A percentile compares a stretch with the other conserved stretches of the same genome.
These are phyloP conservation scores for Muscidifurax raptorellus DNA, from an alignment of 1,140 invertebrate genomes.

Conservation along the genomic window DNA sequence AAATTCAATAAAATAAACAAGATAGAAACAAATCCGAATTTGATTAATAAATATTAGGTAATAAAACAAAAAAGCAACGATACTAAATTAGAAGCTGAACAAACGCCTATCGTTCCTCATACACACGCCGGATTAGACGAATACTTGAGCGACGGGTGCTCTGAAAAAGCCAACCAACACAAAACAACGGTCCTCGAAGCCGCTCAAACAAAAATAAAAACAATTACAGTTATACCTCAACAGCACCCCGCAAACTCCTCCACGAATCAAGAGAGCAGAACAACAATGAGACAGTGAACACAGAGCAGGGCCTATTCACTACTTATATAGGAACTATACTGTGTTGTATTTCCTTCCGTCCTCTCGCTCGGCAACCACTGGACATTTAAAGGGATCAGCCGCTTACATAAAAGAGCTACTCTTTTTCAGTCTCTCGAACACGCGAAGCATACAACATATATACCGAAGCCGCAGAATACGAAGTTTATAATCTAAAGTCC, in stretches of 20 bases:
- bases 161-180: not conserved
- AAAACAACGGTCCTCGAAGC: not conserved
- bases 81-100: not conserved
- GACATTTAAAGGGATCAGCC: conserved; percentile 34
- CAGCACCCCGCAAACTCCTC: not conserved
- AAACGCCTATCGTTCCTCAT: not conserved
- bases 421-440: not conserved
- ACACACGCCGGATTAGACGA: not conserved
- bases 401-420: conserved; percentile 26
- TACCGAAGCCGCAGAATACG: conserved; percentile 6
- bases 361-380: not conserved
- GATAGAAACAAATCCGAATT: not conserved
- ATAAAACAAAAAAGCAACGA: not conserved
- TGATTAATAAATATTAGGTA: no score
- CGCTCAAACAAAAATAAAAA: not conserved
- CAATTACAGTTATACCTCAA: not conserved
- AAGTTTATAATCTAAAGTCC: not conserved
- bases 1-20: not conserved
- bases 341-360: conserved; percentile 1
- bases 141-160: not conserved
- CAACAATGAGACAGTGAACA: not conserved
- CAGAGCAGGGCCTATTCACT: not conserved
- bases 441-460: not conserved
- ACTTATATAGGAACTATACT: not conserved
- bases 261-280: not conserved